A percentile compares a stretch with the other conserved stretches of the same genome.
phyloP scores from a whole-genome alignment of 2,113 vertebrate genomes.

The Plecotus auritus region DNA sequence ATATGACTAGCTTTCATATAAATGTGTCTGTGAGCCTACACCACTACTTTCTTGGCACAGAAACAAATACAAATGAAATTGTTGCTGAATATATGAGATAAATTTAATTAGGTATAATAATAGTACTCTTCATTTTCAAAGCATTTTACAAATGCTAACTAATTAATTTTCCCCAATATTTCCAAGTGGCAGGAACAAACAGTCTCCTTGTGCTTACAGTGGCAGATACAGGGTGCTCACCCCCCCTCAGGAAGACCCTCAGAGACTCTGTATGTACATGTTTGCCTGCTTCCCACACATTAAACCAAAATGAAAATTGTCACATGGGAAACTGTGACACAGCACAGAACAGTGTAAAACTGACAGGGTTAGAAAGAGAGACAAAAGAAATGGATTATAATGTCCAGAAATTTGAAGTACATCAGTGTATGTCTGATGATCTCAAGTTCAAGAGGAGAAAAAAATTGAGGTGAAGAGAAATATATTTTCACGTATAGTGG shows the following conservation, averaged over 20 bases:
- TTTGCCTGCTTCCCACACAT: background rate
- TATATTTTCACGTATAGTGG: background rate
- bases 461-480: background rate
- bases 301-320: background rate
- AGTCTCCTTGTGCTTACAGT: background rate
- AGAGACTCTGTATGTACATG: background rate
- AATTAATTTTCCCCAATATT: slow-evolving; percentile 54
- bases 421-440: background rate
- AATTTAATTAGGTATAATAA: slow-evolving; percentile 67
- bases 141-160: slow-evolving; percentile 51
- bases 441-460: background rate
- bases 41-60: slow-evolving; percentile 39
- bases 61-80: slow-evolving; percentile 63
- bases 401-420: background rate
- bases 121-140: slow-evolving; percentile 62
- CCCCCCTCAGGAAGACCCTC: background rate
- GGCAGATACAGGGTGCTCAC: background rate
- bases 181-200: background rate
- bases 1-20: background rate
- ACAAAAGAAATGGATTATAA: background rate
- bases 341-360: background rate
- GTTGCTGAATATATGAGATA: slow-evolving; percentile 55
- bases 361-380: background rate
- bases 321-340: background rate
- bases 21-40: background rate